Evolutionary conservation across 2,888 invertebrate species (phyloP).

Genomic region (Caenorhabditis uteleia): DNA sequence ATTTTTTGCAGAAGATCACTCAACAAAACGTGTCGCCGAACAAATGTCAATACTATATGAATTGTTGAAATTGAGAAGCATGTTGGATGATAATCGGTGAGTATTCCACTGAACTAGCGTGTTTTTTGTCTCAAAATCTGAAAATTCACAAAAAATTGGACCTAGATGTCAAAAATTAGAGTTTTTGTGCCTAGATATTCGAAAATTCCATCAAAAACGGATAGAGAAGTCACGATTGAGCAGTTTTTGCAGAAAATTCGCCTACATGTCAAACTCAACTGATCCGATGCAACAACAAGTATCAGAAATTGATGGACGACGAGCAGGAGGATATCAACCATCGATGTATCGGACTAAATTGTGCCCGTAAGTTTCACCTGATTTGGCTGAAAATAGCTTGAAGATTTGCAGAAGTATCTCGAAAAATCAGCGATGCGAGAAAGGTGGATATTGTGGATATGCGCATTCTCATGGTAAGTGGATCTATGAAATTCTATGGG

Average conservation of each 20-base stretch:
- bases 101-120: too few species aligned
- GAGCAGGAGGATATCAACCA: slow-evolving; percentile 1
- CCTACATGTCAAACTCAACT: neutral
- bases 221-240: neutral
- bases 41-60: too few species aligned
- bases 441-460: neutral
- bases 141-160: too few species aligned
- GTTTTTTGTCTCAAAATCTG: too few species aligned
- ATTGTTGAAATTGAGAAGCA: too few species aligned
- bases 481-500: neutral
- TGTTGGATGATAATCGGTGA: too few species aligned
- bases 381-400: slow-evolving; percentile 13
- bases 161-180: too few species aligned
- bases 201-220: too few species aligned
- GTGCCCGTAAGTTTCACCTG: neutral
- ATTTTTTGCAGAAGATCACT: too few species aligned
- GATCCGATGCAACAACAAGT: neutral
- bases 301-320: neutral
- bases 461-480: slow-evolving; percentile 7
- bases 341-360: too few species aligned
- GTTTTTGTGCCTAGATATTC: too few species aligned
- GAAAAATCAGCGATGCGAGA: neutral
- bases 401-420: slow-evolving; percentile 42
- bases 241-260: neutral
- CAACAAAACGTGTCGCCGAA: too few species aligned